Evolutionary conservation across 1,140 invertebrate genomes (phyloP), one percentile per base, ranked within the genome.

Genomic region (Apis laboriosa): DNA sequence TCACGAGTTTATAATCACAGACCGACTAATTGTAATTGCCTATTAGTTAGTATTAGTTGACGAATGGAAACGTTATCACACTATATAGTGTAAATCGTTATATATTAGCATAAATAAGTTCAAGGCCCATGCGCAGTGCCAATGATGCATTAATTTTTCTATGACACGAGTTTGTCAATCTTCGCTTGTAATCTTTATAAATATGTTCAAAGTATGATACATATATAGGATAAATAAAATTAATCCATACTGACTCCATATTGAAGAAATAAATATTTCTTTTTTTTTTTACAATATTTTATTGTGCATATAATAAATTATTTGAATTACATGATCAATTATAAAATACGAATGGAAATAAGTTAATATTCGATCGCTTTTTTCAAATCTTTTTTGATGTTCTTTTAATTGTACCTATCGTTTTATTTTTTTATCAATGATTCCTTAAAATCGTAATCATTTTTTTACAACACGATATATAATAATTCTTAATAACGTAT

Each of bases 71-170:
- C 70, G 85, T 89, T 92, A 91, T 91, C 90, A 85, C 80, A 82
- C 88, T 88, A 88, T 80, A 76, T 55, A 63, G 60, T 85, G 89
- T 91, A 92, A 92, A 91, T 91, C 78, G 86, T 91, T 90, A 91
- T 53, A 84, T 90, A 92, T 92, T 92, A 92, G 83, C 88, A 89
- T 92, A 90, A 92, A 85, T 88, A 88, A 92, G 91, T 92, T 92
- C 92, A 92, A 92, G 92, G 92, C 74, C 84, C 72, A 90, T 90
- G 90, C 90, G 89, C 88, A 91, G 88, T 89, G 84, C 81, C 80
- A 90, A 86, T 83, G 90, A 90, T 80, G 84, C 80, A 91, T 81
- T 84, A 87, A 89, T 86, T 88, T 80, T 83, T 55, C 55, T 74
- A 43, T 68, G 64, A 84, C 79, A 84, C 84, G 84, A 70, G 83